Evolutionary conservation across 2,113 vertebrate genomes (phyloP).

Genomic region (Callipepla californica): DNA sequence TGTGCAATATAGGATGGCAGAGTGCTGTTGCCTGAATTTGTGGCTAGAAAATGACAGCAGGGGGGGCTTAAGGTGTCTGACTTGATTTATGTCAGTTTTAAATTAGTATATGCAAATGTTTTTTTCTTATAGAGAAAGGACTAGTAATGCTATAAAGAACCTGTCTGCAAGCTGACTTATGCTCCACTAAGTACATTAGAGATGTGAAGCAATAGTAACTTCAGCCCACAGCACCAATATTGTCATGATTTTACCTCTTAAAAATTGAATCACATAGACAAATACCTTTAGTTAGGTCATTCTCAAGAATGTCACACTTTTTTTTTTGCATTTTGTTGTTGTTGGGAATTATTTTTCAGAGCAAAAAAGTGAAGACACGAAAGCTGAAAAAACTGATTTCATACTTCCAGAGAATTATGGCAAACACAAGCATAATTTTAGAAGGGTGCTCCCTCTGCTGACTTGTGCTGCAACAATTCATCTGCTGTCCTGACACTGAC

Average conservation of each 20-base stretch:
- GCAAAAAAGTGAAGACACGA: background rate
- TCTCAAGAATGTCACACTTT: background rate
- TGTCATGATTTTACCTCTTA: background rate
- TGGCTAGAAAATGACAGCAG: background rate
- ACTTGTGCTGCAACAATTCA: background rate
- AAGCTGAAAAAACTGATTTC: background rate
- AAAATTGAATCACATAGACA: background rate
- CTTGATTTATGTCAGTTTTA: background rate
- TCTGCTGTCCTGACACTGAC: fast-evolving
- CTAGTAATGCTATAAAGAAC: background rate
- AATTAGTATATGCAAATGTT: background rate
- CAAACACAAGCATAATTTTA: background rate
- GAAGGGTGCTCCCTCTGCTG: conserved; percentile 16
- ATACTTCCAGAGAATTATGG: background rate
- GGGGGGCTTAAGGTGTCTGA: background rate
- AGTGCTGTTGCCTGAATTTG: background rate
- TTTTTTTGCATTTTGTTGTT: background rate
- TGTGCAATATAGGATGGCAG: no score
- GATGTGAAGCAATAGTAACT: background rate
- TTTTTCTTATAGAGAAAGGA: background rate
- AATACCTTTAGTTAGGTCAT: background rate
- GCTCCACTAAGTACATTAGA: background rate
- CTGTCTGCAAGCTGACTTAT: background rate
- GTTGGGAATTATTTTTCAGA: background rate
- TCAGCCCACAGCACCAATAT: background rate